Percentiles rank a stretch among this genome's conserved stretches.
Conservation (phyloP, 2,113 vertebrate species). For the Rhegmatorhina hoffmannsi region DNA sequence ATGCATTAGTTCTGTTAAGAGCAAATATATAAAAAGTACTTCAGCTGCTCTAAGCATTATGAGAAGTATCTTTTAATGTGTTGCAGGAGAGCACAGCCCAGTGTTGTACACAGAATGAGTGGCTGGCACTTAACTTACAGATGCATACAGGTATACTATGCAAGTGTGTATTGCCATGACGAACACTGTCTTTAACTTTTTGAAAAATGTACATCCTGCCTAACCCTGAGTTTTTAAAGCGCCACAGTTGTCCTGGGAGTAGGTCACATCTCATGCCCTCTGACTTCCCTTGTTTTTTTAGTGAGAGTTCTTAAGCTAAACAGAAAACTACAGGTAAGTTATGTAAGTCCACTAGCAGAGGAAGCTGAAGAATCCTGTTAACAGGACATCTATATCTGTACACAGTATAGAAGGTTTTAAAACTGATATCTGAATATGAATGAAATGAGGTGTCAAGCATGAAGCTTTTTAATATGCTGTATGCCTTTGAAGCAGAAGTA, state of each 20-base stretch:
- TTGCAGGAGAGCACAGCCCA: conserved; percentile 71
- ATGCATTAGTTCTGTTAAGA: conserved; percentile 89
- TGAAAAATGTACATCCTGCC: conserved; percentile 67
- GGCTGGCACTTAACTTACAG: conserved; percentile 78
- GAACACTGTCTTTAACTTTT: conserved; percentile 75
- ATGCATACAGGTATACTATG: conserved; percentile 88
- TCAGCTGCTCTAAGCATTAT: conserved; percentile 77
- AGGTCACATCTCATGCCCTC: conserved; percentile 53
- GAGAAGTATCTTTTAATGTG: conserved; percentile 77
- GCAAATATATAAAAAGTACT: conserved; percentile 82
- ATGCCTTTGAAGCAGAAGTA: conserved; percentile 49
- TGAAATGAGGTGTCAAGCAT: conserved; percentile 46
- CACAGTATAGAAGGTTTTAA: conserved; percentile 45
- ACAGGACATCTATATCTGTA: not conserved
- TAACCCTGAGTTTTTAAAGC: conserved; percentile 68
- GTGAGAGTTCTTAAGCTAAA: conserved; percentile 45
- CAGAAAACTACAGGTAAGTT: conserved; percentile 45
- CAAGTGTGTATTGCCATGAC: conserved; percentile 83
- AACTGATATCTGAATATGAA: conserved; percentile 44
- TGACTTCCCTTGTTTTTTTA: conserved; percentile 40
- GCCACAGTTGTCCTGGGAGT: conserved; percentile 65
- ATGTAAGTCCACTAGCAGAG: conserved; percentile 33
- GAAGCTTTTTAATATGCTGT: conserved; percentile 50
- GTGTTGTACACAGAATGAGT: conserved; percentile 71
- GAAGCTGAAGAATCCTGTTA: not conserved